These are phyloP conservation scores for Malurus melanocephalus DNA, from an alignment of 2,113 vertebrate species.

Conservation along the genomic window DNA sequence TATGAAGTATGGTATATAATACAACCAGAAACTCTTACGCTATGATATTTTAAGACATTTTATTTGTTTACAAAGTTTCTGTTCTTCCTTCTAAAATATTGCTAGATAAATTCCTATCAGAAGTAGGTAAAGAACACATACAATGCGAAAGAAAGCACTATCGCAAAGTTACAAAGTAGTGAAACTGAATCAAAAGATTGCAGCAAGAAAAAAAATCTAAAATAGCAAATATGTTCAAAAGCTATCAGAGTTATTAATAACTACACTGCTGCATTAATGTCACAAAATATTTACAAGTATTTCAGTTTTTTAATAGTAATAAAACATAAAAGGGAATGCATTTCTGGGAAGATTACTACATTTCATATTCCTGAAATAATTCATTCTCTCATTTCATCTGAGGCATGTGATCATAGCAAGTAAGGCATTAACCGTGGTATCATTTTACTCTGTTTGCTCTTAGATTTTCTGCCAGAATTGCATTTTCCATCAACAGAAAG, in stretches of 20 bases:
- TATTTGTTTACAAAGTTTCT: neutral
- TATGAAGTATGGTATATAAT: neutral
- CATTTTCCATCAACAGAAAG: neutral
- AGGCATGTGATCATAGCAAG: neutral
- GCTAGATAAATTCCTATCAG: neutral
- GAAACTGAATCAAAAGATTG: neutral
- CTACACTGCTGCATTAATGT: neutral
- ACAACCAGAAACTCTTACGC: neutral
- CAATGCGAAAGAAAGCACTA: neutral
- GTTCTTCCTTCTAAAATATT: neutral
- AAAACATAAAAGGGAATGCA: neutral
- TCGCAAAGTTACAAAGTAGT: neutral
- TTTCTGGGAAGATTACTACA: neutral
- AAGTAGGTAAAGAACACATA: neutral
- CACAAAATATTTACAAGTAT: neutral
- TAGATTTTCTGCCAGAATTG: neutral
- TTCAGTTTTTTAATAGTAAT: neutral
- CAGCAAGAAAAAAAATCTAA: neutral
- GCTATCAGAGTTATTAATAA: neutral
- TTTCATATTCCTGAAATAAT: neutral
- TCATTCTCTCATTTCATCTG: neutral
- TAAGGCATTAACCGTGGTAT: neutral
- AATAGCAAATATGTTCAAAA: neutral
- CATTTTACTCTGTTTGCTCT: neutral
- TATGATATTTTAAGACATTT: neutral